Conservation (phyloP, 2,113 vertebrate species). For the Chelonoidis abingdonii region DNA sequence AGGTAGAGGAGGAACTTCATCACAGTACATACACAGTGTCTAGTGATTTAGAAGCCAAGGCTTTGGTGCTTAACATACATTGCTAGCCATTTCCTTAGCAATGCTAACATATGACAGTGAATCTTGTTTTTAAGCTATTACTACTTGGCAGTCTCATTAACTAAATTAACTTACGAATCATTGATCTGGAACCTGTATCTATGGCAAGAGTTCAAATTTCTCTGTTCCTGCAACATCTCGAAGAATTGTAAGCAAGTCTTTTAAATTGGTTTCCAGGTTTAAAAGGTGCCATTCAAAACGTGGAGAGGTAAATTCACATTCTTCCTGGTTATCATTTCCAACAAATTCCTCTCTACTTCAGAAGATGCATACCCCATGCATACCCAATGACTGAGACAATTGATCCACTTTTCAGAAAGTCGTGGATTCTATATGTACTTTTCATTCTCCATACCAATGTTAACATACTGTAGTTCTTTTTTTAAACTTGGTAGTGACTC, state of each 20-base stretch:
- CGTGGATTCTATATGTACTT: neutral
- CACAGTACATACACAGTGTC: accelerated
- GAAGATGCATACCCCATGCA: neutral
- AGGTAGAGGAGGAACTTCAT: too few species aligned
- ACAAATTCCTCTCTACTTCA: neutral
- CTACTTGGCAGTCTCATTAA: neutral
- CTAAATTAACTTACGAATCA: neutral
- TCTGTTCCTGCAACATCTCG: neutral
- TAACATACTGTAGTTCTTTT: neutral
- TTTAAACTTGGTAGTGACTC: neutral
- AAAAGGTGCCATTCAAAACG: neutral
- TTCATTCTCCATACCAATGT: neutral
- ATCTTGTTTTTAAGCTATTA: neutral
- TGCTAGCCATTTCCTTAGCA: neutral
- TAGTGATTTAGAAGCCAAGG: neutral
- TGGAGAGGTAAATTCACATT: neutral
- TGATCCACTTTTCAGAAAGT: neutral
- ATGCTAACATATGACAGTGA: neutral
- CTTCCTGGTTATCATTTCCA: neutral
- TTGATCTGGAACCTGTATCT: neutral
- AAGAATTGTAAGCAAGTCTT: neutral
- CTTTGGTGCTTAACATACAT: neutral
- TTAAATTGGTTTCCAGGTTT: neutral
- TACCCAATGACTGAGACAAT: neutral
- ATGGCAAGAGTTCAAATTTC: neutral